These are phyloP conservation scores for Esperia sulphurella DNA, from an alignment of 2,888 invertebrate genomes.

Conservation along the genomic window DNA sequence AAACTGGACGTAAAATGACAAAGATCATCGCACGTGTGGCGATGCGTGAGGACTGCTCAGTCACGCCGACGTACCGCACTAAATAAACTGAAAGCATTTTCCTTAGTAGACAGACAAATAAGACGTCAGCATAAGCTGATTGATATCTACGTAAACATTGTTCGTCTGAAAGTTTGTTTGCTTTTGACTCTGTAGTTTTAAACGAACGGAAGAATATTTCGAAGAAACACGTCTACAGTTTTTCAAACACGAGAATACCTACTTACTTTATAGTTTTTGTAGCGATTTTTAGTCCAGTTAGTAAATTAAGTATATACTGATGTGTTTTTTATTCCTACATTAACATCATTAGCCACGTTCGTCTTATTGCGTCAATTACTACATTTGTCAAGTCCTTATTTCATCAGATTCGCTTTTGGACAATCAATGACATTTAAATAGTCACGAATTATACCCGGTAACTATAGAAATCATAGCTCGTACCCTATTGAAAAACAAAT, in stretches of 20 bases:
- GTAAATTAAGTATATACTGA: no score
- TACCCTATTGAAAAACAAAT: no score
- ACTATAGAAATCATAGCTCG: no score
- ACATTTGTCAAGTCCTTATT: no score
- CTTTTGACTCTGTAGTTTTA: background rate
- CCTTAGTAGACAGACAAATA: slow-evolving; percentile 20
- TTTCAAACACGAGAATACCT: background rate
- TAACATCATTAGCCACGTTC: no score
- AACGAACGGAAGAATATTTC: background rate
- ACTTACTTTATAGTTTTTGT: no score
- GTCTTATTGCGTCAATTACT: no score
- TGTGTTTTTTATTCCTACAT: no score
- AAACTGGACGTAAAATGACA: slow-evolving; percentile 19
- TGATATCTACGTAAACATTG: slow-evolving; percentile 31
- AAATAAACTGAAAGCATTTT: slow-evolving; percentile 33
- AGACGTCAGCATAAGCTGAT: slow-evolving; percentile 38
- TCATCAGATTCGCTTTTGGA: no score
- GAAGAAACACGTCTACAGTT: background rate
- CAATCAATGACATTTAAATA: no score
- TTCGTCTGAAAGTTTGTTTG: background rate
- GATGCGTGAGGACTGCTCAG: slow-evolving; percentile 45
- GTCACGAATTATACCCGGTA: no score
- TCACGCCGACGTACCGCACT: slow-evolving; percentile 34
- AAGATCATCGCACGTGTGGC: slow-evolving; percentile 43
- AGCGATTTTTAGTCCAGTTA: no score